A percentile compares a stretch with the other conserved stretches of the same genome.
Evolutionary conservation across 92 coral and sea anemone genomes (phyloP).

Genomic region (Epizoanthus scotinus): DNA sequence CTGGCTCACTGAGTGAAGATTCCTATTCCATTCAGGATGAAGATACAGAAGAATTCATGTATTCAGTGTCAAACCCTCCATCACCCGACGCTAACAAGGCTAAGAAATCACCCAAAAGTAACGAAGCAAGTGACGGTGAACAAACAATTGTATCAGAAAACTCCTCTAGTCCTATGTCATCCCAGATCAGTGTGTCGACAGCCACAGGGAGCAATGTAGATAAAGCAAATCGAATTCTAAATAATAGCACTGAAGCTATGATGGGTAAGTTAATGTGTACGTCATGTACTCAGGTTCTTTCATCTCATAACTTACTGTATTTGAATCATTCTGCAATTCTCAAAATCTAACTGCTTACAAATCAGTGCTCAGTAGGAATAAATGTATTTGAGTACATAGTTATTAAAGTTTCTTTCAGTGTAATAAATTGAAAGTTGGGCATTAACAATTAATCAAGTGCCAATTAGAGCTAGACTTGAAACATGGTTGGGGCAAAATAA

Average conservation of each 20-base stretch:
- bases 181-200: conserved; percentile 25
- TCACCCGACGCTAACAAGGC: conserved; percentile 63
- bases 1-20: conserved; percentile 75
- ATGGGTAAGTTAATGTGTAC: conserved; percentile 34
- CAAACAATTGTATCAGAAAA: conserved; percentile 61
- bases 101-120: conserved; percentile 44
- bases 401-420: too few species aligned
- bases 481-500: too few species aligned
- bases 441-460: too few species aligned
- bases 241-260: conserved; percentile 39
- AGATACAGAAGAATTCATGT: conserved; percentile 72
- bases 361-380: too few species aligned
- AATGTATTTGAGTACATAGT: too few species aligned
- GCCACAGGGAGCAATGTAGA: conserved; percentile 28
- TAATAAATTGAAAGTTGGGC: too few species aligned
- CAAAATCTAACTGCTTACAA: too few species aligned
- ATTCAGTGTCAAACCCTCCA: conserved; percentile 96
- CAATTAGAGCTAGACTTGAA: too few species aligned
- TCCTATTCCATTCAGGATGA: conserved; percentile 78
- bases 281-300: too few species aligned
- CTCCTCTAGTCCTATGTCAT: too few species aligned
- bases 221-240: conserved; percentile 37
- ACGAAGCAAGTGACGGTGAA: conserved; percentile 78
- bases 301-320: too few species aligned
- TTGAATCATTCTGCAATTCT: too few species aligned